A percentile compares a stretch with the other conserved stretches of the same genome.
phyloP scores from a whole-genome alignment of 2,797 vertebrate species.

The Melanotaenia nigrans region DNA sequence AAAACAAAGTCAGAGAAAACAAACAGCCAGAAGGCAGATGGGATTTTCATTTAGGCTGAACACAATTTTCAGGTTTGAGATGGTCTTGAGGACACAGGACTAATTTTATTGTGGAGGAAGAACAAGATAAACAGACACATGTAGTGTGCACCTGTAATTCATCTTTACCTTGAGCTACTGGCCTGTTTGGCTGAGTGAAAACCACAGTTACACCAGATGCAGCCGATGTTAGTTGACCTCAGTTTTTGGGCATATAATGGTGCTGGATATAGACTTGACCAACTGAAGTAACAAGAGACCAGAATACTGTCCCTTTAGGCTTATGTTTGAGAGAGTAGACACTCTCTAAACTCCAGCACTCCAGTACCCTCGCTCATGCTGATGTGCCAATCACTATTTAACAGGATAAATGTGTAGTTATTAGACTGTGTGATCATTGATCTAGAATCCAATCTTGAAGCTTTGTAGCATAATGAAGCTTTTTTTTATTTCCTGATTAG shows the following conservation, averaged over 20 bases:
- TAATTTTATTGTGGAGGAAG: constrained; percentile 31
- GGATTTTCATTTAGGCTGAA: constrained; percentile 19
- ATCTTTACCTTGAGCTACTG: neutral
- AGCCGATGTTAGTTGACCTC: neutral
- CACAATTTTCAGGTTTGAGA: constrained; percentile 53
- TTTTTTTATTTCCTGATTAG: neutral
- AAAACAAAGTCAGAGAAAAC: constrained; percentile 41
- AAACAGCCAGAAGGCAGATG: constrained; percentile 59
- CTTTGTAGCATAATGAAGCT: neutral
- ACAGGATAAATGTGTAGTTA: neutral
- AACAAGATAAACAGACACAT: neutral
- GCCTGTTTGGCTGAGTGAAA: neutral
- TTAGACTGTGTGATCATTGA: neutral
- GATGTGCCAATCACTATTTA: neutral
- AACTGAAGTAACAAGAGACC: neutral
- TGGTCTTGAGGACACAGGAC: constrained; percentile 37
- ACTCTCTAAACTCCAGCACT: too few species aligned
- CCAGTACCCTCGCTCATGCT: neutral
- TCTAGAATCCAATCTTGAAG: neutral
- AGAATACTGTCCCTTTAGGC: neutral
- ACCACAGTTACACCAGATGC: too few species aligned
- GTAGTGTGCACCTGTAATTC: neutral
- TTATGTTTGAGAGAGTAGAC: neutral
- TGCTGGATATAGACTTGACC: neutral
- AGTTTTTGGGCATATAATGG: neutral